Conservation (phyloP, 2,888 invertebrate genomes). For the Lasioglossum malachurum region DNA sequence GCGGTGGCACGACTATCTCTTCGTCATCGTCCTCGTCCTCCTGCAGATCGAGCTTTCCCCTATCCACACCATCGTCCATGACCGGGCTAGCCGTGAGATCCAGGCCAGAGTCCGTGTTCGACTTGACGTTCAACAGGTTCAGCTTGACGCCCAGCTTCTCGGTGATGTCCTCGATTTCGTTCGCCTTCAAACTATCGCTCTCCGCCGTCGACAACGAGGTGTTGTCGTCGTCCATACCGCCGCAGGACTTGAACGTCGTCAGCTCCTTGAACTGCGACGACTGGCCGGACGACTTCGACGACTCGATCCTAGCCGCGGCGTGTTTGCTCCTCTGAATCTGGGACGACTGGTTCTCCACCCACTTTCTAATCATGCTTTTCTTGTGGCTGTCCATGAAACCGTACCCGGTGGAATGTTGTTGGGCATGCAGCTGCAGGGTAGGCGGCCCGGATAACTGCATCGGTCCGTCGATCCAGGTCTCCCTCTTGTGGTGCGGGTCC, state of each 20-base stretch:
- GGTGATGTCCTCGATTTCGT: slow-evolving; percentile 82
- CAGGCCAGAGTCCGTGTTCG: slow-evolving; percentile 82
- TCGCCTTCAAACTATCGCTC: slow-evolving; percentile 81
- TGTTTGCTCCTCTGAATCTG: slow-evolving; percentile 91
- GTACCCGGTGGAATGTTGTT: slow-evolving; percentile 88
- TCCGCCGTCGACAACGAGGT: slow-evolving; percentile 82
- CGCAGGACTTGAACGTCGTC: slow-evolving; percentile 88
- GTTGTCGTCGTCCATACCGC: slow-evolving; percentile 84
- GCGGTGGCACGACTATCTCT: slow-evolving; percentile 93
- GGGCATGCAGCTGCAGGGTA: slow-evolving; percentile 85
- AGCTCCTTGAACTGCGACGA: slow-evolving; percentile 86
- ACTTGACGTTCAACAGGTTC: slow-evolving; percentile 81
- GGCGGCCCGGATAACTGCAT: slow-evolving; percentile 89
- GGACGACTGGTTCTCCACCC: slow-evolving; percentile 96
- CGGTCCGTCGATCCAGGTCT: slow-evolving; percentile 98
- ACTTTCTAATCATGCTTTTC: slow-evolving; percentile 96
- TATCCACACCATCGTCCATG: slow-evolving; percentile 79
- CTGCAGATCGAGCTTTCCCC: slow-evolving; percentile 76
- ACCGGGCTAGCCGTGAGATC: slow-evolving; percentile 82
- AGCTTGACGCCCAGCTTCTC: slow-evolving; percentile 82
- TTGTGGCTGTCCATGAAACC: slow-evolving; percentile 97
- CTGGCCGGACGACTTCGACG: slow-evolving; percentile 84
- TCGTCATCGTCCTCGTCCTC: slow-evolving; percentile 87
- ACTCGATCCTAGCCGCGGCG: slow-evolving; percentile 85
- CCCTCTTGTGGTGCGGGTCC: slow-evolving; percentile 93